These are phyloP conservation scores for Amphipyra tragopoginis DNA, from an alignment of 2,888 invertebrate species.

Conservation along the genomic window DNA sequence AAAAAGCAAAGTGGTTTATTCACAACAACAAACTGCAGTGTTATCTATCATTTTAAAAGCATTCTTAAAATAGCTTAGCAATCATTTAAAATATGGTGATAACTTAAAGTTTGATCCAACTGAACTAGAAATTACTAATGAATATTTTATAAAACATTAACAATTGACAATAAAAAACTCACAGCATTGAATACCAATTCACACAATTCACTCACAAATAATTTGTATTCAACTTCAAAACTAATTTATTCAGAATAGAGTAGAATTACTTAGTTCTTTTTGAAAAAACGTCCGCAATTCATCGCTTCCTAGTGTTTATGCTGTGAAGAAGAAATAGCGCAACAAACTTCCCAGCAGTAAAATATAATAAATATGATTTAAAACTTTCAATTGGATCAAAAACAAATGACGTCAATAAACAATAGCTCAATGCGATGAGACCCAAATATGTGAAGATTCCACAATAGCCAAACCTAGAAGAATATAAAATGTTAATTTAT, in stretches of 20 bases:
- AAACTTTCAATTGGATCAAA: conserved; percentile 3
- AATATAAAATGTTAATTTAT: conserved; percentile 55
- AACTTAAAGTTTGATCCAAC: background rate
- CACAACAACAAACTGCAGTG: conserved; percentile 16
- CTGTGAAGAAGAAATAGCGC: no score
- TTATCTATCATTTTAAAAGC: conserved; percentile 28
- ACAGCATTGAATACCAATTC: no score
- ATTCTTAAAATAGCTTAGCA: conserved; percentile 4
- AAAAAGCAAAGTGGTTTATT: conserved; percentile 18
- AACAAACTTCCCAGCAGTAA: no score
- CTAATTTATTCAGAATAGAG: no score
- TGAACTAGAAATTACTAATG: background rate
- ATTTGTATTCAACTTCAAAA: no score
- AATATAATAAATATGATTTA: background rate
- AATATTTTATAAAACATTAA: background rate
- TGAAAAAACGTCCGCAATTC: no score
- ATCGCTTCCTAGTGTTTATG: no score
- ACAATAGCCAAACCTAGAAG: conserved; percentile 43
- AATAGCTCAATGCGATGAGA: background rate
- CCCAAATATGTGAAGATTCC: conserved; percentile 16
- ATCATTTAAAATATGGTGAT: no score
- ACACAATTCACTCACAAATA: no score
- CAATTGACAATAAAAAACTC: background rate
- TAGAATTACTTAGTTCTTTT: no score
- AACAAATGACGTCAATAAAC: background rate